Conservation (phyloP, 2,888 invertebrate species). For the Sycophila texana region DNA sequence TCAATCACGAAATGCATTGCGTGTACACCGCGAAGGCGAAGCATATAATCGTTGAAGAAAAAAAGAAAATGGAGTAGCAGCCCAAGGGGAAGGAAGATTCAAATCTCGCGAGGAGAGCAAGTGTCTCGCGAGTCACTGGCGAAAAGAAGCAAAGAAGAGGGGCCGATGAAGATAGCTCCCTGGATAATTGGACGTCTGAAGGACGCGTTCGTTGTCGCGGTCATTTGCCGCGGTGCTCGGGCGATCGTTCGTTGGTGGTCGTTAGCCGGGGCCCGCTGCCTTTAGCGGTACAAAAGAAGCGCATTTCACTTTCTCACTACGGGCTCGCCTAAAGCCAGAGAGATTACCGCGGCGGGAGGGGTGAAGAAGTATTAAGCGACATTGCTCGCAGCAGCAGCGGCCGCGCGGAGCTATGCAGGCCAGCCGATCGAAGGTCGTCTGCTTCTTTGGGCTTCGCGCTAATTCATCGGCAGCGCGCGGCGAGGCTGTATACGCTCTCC, state of each 20-base stretch:
- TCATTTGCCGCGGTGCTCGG: not conserved
- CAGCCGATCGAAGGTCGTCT: constrained; percentile 70
- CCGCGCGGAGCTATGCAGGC: not conserved
- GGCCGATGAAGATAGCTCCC: constrained; percentile 56
- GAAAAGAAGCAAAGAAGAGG: constrained; percentile 24
- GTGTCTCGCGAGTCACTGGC: not conserved
- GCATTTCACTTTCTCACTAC: too few relatives aligned
- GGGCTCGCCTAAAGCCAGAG: not conserved
- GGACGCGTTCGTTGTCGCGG: constrained; percentile 38
- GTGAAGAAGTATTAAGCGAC: not conserved
- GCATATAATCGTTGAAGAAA: not conserved
- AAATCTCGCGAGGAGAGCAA: not conserved
- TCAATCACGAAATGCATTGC: not conserved
- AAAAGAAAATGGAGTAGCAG: not conserved
- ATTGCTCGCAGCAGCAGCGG: not conserved
- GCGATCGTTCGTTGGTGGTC: constrained; percentile 11
- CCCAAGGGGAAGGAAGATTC: constrained; percentile 1
- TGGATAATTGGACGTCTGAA: constrained; percentile 61
- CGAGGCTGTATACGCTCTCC: not conserved
- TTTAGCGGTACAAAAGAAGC: not conserved
- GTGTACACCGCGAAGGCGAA: not conserved
- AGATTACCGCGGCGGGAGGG: not conserved
- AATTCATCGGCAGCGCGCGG: constrained; percentile 66
- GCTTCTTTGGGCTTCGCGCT: constrained; percentile 67
- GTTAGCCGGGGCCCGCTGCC: not conserved